Evolutionary conservation across 1,140 invertebrate species (phyloP), one percentile per base, ranked within the genome.

Genomic region (Drosophila ananassae): DNA sequence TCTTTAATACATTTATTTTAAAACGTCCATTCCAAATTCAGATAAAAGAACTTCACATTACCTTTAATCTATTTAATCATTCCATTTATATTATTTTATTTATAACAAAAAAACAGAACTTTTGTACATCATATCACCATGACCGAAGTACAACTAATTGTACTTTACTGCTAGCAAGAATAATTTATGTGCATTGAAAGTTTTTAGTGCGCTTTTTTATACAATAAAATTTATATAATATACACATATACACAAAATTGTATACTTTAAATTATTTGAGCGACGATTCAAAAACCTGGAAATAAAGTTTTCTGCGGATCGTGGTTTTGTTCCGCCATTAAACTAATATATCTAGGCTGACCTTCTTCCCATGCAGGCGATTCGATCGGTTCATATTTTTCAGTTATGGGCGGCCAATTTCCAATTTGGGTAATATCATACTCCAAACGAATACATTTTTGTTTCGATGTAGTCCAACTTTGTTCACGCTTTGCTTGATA

Each of bases 391-490:
- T 92, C 92, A 10, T 87, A 92, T 46, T 92, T 81, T 6, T 92
- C 90, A 4, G 91, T 92, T 48, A 93, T 79, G 24, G 93, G 93
- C 7, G 95, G 95, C 95, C 95, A 96, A 54, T 93, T 93, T 0
- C 82, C 76, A 73, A 94, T 93, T 10, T 89, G 77, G n/a, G 92
- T 85, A 58, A 95, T 82, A 41, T 94, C 93, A 9, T 93, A 87
- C 61, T 95, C 94, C 3, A 95, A 92, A 7, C 92, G 92, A 25
- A 95, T 89, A 72, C 94, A 95, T 75, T 94, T 94, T n/a, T 93
- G 91, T 25, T 93, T 93, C 0, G 94, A 95, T 76, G 94, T 95
- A 17, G 93, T 89, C 4, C 94, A 74, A 78, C 94, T 93, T 64
- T 94, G 87, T 92, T 94, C 83, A 3, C 84, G 84, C 34, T 77